These are phyloP conservation scores for Lasioglossum marginatum DNA, from an alignment of 2,888 invertebrate genomes.

Conservation along the genomic window DNA sequence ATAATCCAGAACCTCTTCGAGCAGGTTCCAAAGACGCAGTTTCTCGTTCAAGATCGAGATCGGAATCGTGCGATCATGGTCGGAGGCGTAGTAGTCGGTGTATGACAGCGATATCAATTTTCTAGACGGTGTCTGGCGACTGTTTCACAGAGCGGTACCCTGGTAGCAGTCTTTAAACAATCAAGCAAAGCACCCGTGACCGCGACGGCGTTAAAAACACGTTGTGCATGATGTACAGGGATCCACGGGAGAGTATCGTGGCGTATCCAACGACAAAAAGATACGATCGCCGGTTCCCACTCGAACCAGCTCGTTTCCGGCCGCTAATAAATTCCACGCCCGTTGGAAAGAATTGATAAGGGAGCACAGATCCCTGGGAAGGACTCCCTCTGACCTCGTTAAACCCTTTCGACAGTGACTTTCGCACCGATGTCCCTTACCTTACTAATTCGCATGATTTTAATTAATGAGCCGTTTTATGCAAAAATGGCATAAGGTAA, in stretches of 20 bases:
- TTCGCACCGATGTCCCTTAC: background rate
- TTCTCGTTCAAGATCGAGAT: background rate
- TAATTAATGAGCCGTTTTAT: background rate
- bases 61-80: background rate
- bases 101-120: background rate
- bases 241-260: conserved; percentile 4
- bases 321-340: conserved; percentile 41
- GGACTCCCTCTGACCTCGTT: conserved; percentile 3
- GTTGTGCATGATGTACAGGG: background rate
- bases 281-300: conserved; percentile 26
- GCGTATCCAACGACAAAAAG: conserved; percentile 16
- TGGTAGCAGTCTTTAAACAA: conserved; percentile 4
- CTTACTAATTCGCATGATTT: background rate
- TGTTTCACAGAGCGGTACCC: background rate
- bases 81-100: background rate
- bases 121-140: background rate
- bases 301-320: conserved; percentile 26
- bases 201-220: conserved; percentile 7
- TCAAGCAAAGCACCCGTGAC: background rate
- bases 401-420: background rate
- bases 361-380: conserved; percentile 37
- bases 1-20: background rate
- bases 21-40: background rate
- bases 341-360: conserved; percentile 49
- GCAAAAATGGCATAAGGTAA: background rate